Conservation (phyloP, 2,797 vertebrate genomes). For the Bothrops alternatus region DNA sequence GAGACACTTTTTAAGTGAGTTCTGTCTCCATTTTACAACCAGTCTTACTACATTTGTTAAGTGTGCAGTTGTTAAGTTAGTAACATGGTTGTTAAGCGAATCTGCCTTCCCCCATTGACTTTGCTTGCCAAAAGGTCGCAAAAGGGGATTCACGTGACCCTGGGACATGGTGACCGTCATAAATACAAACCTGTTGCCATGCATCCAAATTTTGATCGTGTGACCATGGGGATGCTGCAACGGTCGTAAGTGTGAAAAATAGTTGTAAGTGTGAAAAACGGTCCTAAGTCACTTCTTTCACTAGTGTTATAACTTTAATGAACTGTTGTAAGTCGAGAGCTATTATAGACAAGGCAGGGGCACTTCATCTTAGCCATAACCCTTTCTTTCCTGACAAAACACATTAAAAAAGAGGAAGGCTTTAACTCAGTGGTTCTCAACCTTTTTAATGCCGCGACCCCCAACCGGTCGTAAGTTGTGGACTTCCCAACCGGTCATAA, state of each 20-base stretch:
- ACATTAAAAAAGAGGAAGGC: neutral
- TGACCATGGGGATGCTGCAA: too few species aligned
- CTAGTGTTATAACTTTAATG: neutral
- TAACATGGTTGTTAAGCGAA: neutral
- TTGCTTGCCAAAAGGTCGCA: neutral
- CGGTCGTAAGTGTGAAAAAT: neutral
- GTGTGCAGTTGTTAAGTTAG: neutral
- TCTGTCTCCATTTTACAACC: neutral
- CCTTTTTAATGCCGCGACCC: too few species aligned
- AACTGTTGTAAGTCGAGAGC: neutral
- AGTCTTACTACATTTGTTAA: neutral
- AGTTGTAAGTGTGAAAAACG: neutral
- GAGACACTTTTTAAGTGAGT: too few species aligned
- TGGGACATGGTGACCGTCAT: too few species aligned
- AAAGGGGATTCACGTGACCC: too few species aligned
- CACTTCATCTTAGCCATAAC: neutral
- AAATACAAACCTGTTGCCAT: neutral
- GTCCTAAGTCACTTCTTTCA: neutral
- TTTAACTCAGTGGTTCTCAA: too few species aligned
- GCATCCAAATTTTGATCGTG: accelerated
- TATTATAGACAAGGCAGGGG: neutral
- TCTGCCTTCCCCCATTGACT: neutral
- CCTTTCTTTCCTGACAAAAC: neutral
- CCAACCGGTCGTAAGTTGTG: too few species aligned
- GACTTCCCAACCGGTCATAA: too few species aligned